Evolutionary conservation across 2,888 invertebrate species (phyloP).

Genomic region (Drosophila phalerata): DNA sequence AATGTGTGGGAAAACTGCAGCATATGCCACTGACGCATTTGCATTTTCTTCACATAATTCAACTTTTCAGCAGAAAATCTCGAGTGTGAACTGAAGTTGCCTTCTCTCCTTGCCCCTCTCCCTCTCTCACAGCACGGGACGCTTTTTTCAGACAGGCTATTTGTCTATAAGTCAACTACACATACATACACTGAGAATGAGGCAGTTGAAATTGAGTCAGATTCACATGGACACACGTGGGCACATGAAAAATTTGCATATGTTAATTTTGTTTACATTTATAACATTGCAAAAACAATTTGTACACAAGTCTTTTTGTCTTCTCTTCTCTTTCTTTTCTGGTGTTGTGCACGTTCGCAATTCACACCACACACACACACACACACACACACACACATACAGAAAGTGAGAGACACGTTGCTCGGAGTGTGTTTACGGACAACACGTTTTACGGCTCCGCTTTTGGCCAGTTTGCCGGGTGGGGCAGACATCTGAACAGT

Average conservation of each 20-base stretch:
- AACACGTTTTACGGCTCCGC: constrained; percentile 60
- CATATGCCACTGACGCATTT: constrained; percentile 45
- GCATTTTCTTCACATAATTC: constrained; percentile 66
- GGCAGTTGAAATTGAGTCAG: constrained; percentile 35
- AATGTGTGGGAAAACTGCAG: constrained; percentile 20
- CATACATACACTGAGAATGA: constrained; percentile 15
- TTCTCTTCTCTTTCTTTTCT: constrained; percentile 10
- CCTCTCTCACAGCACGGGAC: constrained; percentile 1
- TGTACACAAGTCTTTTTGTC: constrained; percentile 47
- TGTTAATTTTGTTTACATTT: constrained; percentile 80
- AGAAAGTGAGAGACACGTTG: background rate
- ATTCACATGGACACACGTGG: constrained; percentile 40
- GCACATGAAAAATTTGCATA: constrained; percentile 70
- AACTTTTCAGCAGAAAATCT: constrained; percentile 32
- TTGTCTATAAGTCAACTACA: constrained; percentile 54
- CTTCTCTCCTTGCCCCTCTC: background rate
- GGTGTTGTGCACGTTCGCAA: constrained; percentile 38
- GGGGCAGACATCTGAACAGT: constrained; percentile 45
- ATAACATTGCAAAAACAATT: constrained; percentile 76
- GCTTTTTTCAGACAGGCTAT: constrained; percentile 48
- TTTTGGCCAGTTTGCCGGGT: constrained; percentile 15
- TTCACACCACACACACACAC: constrained; percentile 55
- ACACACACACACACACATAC: constrained; percentile 15
- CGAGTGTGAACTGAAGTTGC: background rate
- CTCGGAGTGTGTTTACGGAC: constrained; percentile 56